Conservation (phyloP, 1,140 invertebrate genomes). For the Chironomus striatipennis region DNA sequence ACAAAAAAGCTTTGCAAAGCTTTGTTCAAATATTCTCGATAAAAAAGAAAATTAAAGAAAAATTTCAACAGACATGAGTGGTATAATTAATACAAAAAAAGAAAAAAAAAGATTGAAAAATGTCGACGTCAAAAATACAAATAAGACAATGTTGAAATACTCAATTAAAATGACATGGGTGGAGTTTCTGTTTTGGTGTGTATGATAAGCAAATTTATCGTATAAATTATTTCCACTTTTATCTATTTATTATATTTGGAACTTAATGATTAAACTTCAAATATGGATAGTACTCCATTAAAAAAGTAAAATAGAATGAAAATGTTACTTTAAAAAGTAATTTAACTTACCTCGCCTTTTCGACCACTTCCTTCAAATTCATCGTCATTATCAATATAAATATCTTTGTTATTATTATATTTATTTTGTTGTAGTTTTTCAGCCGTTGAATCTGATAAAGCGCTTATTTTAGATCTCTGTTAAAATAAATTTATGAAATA, state of each 20-base stretch:
- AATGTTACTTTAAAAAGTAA: background rate
- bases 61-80: too few species aligned
- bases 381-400: background rate
- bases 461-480: background rate
- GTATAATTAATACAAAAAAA: too few species aligned
- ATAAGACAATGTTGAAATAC: background rate
- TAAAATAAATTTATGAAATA: background rate
- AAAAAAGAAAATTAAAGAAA: too few species aligned
- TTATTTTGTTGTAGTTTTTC: background rate
- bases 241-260: background rate
- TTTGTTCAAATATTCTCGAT: too few species aligned
- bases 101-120: background rate
- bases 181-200: background rate
- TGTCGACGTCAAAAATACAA: background rate
- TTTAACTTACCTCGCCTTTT: slow-evolving; percentile 2
- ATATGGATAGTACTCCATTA: background rate
- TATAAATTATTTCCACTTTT: slow-evolving; percentile 11
- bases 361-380: background rate
- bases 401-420: background rate
- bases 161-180: slow-evolving; percentile 16
- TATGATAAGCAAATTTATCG: background rate
- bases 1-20: too few species aligned
- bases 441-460: background rate
- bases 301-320: background rate
- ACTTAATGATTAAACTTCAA: background rate